Conservation (phyloP, 2,113 vertebrate species). For the Ammodytes marinus region DNA sequence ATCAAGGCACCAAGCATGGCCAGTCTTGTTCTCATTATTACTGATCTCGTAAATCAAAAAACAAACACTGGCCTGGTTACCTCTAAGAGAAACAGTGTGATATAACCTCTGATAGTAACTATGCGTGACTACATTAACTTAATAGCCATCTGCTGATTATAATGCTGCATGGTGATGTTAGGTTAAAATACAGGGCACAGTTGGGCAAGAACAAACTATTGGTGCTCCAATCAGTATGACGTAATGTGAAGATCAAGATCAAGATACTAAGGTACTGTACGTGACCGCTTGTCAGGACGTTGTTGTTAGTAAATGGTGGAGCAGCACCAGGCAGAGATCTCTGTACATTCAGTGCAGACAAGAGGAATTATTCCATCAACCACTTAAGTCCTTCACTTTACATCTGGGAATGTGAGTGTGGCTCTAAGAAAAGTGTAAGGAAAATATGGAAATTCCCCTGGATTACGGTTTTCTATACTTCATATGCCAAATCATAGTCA, state of each 20-base stretch:
- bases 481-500: neutral
- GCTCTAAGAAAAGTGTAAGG: neutral
- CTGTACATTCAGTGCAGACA: neutral
- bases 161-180: conserved; percentile 5
- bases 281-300: neutral
- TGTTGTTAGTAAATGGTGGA: neutral
- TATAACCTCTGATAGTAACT: conserved; percentile 52
- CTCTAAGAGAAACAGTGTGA: conserved; percentile 25
- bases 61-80: conserved; percentile 52
- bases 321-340: neutral
- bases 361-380: neutral
- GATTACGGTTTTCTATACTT: neutral
- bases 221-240: conserved; percentile 13
- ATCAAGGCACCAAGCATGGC: conserved; percentile 5
- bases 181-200: conserved; percentile 16
- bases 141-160: conserved; percentile 33
- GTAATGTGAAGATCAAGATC: conserved; percentile 22
- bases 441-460: neutral
- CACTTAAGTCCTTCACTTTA: neutral
- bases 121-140: conserved; percentile 35
- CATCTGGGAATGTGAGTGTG: neutral
- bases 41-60: conserved; percentile 62
- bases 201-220: conserved; percentile 7
- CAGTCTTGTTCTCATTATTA: conserved; percentile 53
- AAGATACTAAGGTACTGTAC: too few relatives aligned